Percentiles rank a stretch among this genome's conserved stretches.
Evolutionary conservation across 2,797 vertebrate genomes (phyloP).

Genomic region (Forpus xanthops): DNA sequence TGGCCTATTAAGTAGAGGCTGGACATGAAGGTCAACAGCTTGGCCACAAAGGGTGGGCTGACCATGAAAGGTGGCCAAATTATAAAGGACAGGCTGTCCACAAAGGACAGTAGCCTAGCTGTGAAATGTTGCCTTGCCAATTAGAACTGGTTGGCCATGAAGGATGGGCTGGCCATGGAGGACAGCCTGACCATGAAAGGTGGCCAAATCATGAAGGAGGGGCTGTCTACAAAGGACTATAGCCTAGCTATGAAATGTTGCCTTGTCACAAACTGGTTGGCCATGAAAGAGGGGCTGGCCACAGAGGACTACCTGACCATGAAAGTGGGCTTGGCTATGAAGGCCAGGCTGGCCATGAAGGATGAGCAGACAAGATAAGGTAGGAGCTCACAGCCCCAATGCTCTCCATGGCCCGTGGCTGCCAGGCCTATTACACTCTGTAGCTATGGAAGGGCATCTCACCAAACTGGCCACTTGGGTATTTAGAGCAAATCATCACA

Average conservation of each 20-base stretch:
- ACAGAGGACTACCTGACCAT: not conserved
- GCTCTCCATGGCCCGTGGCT: rapidly evolving
- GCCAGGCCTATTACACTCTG: not conserved
- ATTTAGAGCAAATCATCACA: not conserved
- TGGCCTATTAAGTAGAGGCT: not conserved
- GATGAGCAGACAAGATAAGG: not conserved
- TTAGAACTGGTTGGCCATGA: not conserved
- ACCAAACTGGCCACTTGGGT: rapidly evolving
- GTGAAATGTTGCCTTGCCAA: too few species aligned
- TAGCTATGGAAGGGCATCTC: not conserved
- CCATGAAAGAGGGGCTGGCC: not conserved
- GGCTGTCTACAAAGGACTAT: not conserved
- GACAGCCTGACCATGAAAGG: rapidly evolving
- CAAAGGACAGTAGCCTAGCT: not conserved
- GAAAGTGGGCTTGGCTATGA: rapidly evolving
- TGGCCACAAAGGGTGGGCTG: not conserved
- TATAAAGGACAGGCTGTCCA: not conserved
- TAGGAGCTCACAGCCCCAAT: rapidly evolving
- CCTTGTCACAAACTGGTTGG: too few species aligned
- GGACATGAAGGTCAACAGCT: not conserved
- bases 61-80: not conserved
- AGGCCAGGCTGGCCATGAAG: not conserved
- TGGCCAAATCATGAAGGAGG: not conserved
- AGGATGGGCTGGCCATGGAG: not conserved
- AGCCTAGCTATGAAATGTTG: not conserved